Evolutionary conservation across 2,888 invertebrate genomes (phyloP).

Genomic region (Nephrotoma appendiculata): DNA sequence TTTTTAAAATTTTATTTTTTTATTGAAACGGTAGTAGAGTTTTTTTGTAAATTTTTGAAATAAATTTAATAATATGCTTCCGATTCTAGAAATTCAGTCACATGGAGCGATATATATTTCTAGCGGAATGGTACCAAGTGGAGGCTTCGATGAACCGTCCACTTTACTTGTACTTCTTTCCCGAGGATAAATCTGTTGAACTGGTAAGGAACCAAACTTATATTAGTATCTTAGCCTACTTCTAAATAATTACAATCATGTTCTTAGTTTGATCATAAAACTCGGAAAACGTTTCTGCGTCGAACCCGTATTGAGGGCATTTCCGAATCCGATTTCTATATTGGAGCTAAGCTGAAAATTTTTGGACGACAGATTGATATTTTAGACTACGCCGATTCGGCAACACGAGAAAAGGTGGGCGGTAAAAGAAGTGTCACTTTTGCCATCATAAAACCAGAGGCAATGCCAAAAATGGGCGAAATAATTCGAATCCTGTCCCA

Average conservation of each 20-base stretch:
- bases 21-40: background rate
- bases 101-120: constrained; percentile 35
- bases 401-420: constrained; percentile 47
- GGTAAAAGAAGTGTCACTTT: constrained; percentile 55
- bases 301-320: constrained; percentile 53
- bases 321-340: constrained; percentile 49
- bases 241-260: background rate
- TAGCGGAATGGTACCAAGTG: constrained; percentile 79
- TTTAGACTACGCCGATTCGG: constrained; percentile 53
- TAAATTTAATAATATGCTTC: background rate
- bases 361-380: constrained; percentile 61
- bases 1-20: background rate
- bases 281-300: constrained; percentile 47
- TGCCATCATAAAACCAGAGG: constrained; percentile 61
- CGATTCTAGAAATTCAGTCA: background rate
- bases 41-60: background rate
- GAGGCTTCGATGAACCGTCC: constrained; percentile 57
- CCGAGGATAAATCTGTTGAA: constrained; percentile 64
- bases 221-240: background rate
- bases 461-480: constrained; percentile 52
- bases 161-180: constrained; percentile 64
- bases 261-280: constrained; percentile 44
- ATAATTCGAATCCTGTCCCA: constrained; percentile 52
- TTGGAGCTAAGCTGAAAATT: constrained; percentile 56
- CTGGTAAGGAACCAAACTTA: constrained; percentile 38